Evolutionary conservation across 2,113 vertebrate species (phyloP).

Genomic region (Elephas maximus): DNA sequence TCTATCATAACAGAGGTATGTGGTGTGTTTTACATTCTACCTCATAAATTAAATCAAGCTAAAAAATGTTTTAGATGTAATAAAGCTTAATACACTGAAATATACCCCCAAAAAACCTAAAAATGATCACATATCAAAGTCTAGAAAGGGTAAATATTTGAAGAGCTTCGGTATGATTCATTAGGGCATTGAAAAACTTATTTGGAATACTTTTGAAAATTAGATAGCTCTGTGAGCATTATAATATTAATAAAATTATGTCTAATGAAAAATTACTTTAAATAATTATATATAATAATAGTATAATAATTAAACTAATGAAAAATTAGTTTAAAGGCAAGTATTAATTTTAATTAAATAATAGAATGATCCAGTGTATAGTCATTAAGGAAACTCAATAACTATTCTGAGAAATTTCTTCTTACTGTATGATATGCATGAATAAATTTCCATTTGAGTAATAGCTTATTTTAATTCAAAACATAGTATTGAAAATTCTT

Average conservation of each 20-base stretch:
- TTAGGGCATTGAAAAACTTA: not conserved
- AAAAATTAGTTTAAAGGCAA: not conserved
- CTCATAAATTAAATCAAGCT: not conserved
- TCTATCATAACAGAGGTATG: not conserved
- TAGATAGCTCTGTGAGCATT: not conserved
- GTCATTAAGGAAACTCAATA: not conserved
- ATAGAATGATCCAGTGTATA: not conserved
- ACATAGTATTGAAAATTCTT: not conserved
- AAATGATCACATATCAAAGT: conserved; percentile 33
- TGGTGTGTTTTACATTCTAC: not conserved
- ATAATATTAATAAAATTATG: not conserved
- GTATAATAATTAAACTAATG: not conserved
- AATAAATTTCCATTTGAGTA: not conserved
- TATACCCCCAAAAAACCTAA: not conserved
- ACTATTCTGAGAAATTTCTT: not conserved
- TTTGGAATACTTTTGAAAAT: not conserved
- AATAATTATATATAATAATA: too few species aligned
- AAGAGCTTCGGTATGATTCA: conserved; percentile 1
- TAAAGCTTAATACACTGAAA: not conserved
- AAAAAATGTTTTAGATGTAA: not conserved
- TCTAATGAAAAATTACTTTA: not conserved
- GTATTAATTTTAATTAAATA: not conserved
- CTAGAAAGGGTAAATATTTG: not conserved
- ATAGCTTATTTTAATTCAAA: conserved; percentile 36
- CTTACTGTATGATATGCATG: not conserved